These are phyloP conservation scores for Chaetophractus vellerosus DNA, from an alignment of 2,797 vertebrate species.

Conservation along the genomic window DNA sequence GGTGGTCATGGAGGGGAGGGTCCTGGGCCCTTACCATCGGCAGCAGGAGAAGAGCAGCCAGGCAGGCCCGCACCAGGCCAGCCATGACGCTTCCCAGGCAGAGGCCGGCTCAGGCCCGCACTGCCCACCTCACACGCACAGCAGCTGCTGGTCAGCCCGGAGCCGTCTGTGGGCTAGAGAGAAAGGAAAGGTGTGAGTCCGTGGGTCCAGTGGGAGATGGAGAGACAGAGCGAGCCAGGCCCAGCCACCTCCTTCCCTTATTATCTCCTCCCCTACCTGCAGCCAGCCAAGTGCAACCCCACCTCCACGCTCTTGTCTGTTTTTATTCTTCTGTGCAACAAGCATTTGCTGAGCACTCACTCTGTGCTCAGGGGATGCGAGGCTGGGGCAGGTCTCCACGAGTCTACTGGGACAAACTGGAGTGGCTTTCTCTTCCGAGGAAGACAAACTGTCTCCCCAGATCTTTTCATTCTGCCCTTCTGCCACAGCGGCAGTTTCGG, in stretches of 20 bases:
- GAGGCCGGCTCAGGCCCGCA: neutral
- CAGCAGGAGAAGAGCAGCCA: constrained; percentile 76
- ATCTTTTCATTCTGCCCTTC: neutral
- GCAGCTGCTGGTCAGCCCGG: neutral
- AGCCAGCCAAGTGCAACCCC: too few relatives aligned
- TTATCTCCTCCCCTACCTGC: neutral
- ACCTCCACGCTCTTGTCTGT: accelerated
- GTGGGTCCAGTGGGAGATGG: neutral
- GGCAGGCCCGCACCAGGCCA: neutral
- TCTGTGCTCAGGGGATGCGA: neutral
- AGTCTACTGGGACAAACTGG: neutral
- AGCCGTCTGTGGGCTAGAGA: neutral
- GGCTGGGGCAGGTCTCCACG: accelerated
- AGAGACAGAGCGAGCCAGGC: neutral
- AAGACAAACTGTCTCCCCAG: neutral
- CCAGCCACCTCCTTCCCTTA: neutral
- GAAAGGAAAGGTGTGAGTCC: neutral
- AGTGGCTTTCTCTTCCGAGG: neutral
- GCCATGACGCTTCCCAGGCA: neutral
- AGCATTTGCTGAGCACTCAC: neutral
- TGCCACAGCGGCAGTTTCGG: neutral
- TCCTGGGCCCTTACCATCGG: constrained; percentile 77
- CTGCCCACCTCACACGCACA: neutral
- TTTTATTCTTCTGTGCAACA: neutral
- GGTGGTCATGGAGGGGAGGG: neutral